Base-by-base conservation (phyloP, 2,797 vertebrate genomes). In the Mastacembelus armatus region DNA sequence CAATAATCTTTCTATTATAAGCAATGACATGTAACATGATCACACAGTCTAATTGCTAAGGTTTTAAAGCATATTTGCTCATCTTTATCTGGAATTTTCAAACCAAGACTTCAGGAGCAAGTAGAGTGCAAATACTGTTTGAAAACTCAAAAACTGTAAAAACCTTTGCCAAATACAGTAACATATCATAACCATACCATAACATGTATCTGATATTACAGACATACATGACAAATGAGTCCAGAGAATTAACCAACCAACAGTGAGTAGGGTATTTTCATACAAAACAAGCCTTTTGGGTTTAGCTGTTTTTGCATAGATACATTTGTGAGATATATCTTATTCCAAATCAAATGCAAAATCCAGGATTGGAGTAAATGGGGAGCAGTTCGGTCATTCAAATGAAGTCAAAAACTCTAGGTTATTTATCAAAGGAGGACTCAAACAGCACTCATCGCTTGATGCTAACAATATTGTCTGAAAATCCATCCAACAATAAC, bases 401-500 rank as follows among this genome's bases (percentile, higher is more conserved):
- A n/a, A n/a, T n/a, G n/a, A n/a, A n/a, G n/a, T n/a, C n/a, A 3
- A 24, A 24, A 26, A 26, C 24, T 5, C 26, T 26, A 26, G 5
- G 3, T 24, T 26, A 24, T 24, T 26, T 26, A 1, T 26, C 24
- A 26, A 3, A 26, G 3, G 24, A 26, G n/a, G n/a, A 47, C 8
- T n/a, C 44, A 60, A 54, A 44, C 33, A 29, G 36, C 4, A 82
- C 85, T 87, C 49, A 88, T 87, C 79, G 78, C 57, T 10, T 44
- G 16, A 19, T 12, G 43, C 43, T 36, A 57, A 42, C 43, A 47
- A 14, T 42, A 48, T 56, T 68, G 55, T 70, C 51, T 52, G 32
- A 66, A 72, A 66, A 56, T 71, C 27, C 19, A 44, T 66, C 67
- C 27, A 56, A 67, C 58, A 43, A 76, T 22, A 54, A 66, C 18